Evolutionary conservation across 1,140 invertebrate genomes (phyloP).

Genomic region (Lasaia peninsularis): DNA sequence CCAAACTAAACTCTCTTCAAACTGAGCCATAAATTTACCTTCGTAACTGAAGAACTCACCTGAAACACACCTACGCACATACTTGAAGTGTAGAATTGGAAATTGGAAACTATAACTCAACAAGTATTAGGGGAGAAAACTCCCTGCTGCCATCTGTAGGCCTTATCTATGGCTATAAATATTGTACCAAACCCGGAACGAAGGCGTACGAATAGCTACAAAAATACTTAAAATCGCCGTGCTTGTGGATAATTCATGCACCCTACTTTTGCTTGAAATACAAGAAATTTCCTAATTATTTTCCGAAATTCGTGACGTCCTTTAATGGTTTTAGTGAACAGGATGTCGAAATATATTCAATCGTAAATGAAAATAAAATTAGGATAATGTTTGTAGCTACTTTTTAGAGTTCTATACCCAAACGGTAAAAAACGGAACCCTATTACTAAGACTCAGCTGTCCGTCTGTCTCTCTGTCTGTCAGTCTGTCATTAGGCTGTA

Average conservation of each 20-base stretch:
- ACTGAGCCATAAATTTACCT: slow-evolving; percentile 6
- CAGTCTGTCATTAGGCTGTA: too few species aligned
- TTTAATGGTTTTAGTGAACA: slow-evolving; percentile 1
- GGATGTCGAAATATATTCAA: too few species aligned
- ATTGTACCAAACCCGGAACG: slow-evolving; percentile 58
- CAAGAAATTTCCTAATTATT: slow-evolving; percentile 65
- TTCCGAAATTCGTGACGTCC: slow-evolving; percentile 50
- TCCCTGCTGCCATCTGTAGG: slow-evolving; percentile 70
- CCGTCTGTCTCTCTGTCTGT: too few species aligned
- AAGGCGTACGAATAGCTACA: slow-evolving; percentile 60
- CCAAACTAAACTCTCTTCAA: not conserved
- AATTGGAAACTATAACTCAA: slow-evolving; percentile 75
- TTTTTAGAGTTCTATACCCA: too few species aligned
- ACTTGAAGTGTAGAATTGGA: slow-evolving; percentile 66
- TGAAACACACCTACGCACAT: slow-evolving; percentile 33
- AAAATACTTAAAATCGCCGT: slow-evolving; percentile 58
- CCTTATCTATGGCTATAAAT: slow-evolving; percentile 72
- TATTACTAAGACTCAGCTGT: too few species aligned
- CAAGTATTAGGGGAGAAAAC: slow-evolving; percentile 73
- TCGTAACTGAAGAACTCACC: slow-evolving; percentile 27
- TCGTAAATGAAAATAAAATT: too few species aligned
- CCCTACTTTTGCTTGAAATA: slow-evolving; percentile 59
- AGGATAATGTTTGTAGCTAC: too few species aligned
- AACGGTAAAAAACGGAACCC: too few species aligned
- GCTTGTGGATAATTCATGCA: slow-evolving; percentile 74